Evolutionary conservation across 2,113 vertebrate species (phyloP), one percentile per base, ranked within the genome.

Genomic region (Crotalus helleri): DNA sequence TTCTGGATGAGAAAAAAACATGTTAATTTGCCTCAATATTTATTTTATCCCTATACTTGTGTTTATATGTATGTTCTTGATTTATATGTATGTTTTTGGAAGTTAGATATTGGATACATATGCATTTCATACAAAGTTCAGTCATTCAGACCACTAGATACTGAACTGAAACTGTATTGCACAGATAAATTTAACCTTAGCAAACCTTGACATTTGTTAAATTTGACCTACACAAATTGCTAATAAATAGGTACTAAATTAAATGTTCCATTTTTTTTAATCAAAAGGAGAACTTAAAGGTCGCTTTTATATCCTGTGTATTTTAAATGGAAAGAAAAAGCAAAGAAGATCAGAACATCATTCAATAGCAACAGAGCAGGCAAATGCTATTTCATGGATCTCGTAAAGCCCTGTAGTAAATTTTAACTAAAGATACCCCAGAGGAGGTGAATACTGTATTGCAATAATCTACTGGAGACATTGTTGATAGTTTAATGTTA

Each of bases 381-480:
- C 93, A 96, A 93, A 96, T 46, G 5, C 49, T 51, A 93, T 13
- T 11, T 69, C 74, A 21, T 93, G 51, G 6, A 91, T 86, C 91
- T 96, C 95, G 95, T 92, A 74, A 53, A 90, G 51, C n/a, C 4
- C 6, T 29, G 0, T 91, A 87, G 24, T 94, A 92, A 95, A 96
- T 96, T 94, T 93, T 61, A 92, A 93, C 93, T 95, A 90, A 39
- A 93, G 94, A 95, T 94, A 93, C 91, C 96, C 92, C 92, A 95
- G 92, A 95, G 93, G 92, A 95, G 96, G 94, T n/a, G 96, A 97
- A 95, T 95, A 95, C 46, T 59, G n/a, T 95, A 95, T 51, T 64
- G n/a, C 92, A 94, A 94, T 94, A 92, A 89, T 97, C 95, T 29
- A 93, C 55, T 92, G 95, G 89, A 95, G 94, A 93, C 61, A 95